Conservation (phyloP, 2,888 invertebrate genomes). For the Melinaea marsaeus region DNA sequence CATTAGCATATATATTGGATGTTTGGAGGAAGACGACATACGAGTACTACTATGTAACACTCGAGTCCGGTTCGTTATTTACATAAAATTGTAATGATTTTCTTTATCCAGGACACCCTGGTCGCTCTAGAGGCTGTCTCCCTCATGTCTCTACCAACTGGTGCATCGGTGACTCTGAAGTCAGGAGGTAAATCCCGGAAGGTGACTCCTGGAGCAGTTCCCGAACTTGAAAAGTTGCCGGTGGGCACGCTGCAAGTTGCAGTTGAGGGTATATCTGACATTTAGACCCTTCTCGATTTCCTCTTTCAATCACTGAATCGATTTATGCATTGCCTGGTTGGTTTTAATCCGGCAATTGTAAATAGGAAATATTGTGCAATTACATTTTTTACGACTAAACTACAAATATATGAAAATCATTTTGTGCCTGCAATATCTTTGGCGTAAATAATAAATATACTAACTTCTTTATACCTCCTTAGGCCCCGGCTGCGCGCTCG, state of each 20-base stretch:
- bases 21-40: too few relatives aligned
- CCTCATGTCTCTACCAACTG: conserved; percentile 56
- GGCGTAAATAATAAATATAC: too few relatives aligned
- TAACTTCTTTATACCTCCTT: not conserved
- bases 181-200: conserved; percentile 32
- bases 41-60: not conserved
- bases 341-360: too few relatives aligned
- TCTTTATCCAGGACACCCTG: conserved; percentile 71
- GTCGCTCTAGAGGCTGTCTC: conserved; percentile 77
- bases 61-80: not conserved
- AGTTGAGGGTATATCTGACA: conserved; percentile 48
- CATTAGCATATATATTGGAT: too few relatives aligned
- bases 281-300: too few relatives aligned
- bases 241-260: conserved; percentile 39
- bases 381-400: too few relatives aligned
- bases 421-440: too few relatives aligned
- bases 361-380: too few relatives aligned
- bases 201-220: conserved; percentile 43
- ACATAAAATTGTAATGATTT: not conserved
- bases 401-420: too few relatives aligned
- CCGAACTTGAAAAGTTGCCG: conserved; percentile 46
- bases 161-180: conserved; percentile 53
- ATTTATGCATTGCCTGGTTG: too few relatives aligned
- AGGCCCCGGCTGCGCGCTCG: conserved; percentile 61
- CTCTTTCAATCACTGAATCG: too few relatives aligned